These are phyloP conservation scores for Cotesia congregata DNA, from an alignment of 2,888 invertebrate species.

Conservation along the genomic window DNA sequence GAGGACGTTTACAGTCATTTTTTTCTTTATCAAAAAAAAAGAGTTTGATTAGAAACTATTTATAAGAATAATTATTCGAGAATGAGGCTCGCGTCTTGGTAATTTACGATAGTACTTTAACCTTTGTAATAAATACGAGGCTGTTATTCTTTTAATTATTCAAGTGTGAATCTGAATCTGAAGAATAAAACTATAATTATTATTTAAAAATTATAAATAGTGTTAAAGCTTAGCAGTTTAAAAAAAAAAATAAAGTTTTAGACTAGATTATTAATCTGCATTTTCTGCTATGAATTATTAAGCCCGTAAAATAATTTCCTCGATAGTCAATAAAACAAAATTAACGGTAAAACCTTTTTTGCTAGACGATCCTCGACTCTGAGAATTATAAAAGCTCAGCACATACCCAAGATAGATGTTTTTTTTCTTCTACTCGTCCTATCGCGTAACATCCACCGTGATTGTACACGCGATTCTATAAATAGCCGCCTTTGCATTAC, in stretches of 20 bases:
- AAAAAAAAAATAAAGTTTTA: neutral
- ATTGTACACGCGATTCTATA: constrained; percentile 42
- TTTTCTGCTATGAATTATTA: neutral
- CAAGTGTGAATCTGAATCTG: too few species aligned
- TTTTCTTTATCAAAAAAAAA: neutral
- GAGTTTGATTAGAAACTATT: neutral
- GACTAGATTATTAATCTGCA: neutral
- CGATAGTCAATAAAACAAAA: neutral
- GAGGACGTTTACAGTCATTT: neutral
- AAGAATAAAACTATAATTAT: too few species aligned
- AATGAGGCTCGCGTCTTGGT: neutral
- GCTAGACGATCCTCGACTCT: neutral
- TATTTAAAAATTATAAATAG: too few species aligned
- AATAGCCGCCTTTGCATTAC: constrained; percentile 33
- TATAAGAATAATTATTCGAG: neutral
- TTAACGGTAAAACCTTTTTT: neutral
- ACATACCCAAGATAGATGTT: constrained; percentile 12
- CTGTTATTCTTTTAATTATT: too few species aligned
- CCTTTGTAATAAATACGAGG: too few species aligned
- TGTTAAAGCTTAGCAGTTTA: neutral
- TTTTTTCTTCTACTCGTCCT: constrained; percentile 34
- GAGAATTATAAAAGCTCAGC: neutral
- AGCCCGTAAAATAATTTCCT: neutral
- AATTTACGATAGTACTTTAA: too few species aligned
- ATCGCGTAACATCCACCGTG: constrained; percentile 38